Conservation (phyloP, 1,140 invertebrate genomes). For the Druon quercuslanigerum region DNA sequence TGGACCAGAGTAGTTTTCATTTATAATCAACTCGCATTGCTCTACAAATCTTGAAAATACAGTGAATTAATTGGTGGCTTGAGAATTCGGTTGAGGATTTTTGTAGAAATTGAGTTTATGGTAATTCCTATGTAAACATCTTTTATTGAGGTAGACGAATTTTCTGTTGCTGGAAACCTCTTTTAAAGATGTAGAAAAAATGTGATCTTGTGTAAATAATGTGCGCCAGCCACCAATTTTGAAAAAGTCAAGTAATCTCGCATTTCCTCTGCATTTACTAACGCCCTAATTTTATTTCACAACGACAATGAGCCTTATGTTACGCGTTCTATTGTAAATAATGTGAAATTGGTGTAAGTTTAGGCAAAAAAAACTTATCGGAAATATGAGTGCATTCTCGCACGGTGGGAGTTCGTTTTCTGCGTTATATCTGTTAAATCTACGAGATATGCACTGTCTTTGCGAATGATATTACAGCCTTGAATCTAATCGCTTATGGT, state of each 20-base stretch:
- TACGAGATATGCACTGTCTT: constrained; percentile 48
- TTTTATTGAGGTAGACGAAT: background rate
- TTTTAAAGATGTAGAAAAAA: background rate
- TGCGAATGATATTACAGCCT: constrained; percentile 44
- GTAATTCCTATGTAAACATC: background rate
- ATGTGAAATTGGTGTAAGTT: constrained; percentile 33
- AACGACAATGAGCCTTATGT: constrained; percentile 30
- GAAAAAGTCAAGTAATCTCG: constrained; percentile 43
- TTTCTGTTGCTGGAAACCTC: background rate
- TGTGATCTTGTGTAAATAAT: constrained; percentile 38
- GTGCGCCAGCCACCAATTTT: constrained; percentile 42
- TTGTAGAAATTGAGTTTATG: background rate
- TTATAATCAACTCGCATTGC: background rate
- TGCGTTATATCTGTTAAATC: constrained; percentile 36
- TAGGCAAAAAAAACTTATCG: background rate
- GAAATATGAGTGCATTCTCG: constrained; percentile 29
- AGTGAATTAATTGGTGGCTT: no score
- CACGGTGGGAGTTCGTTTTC: constrained; percentile 30
- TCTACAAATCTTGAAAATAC: background rate
- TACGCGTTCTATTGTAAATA: constrained; percentile 48
- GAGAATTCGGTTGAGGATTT: no score
- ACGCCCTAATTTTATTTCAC: constrained; percentile 35
- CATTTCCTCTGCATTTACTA: constrained; percentile 48
- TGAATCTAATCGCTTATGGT: constrained; percentile 51
- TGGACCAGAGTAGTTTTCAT: constrained; percentile 6